Conservation (phyloP, 2,888 invertebrate genomes). For the Mythimna lalbum region DNA sequence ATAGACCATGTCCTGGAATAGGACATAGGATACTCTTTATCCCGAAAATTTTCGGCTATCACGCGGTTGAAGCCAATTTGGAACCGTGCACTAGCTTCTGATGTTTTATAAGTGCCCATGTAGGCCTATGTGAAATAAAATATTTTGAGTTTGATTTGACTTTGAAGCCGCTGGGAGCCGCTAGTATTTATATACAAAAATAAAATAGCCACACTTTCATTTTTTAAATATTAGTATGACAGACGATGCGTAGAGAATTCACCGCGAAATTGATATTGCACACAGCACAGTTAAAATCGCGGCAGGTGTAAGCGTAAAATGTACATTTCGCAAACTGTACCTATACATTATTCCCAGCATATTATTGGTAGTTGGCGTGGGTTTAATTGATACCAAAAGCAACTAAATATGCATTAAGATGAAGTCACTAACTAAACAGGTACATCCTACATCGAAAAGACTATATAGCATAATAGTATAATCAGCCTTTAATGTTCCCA, state of each 20-base stretch:
- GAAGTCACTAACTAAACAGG: slow-evolving; percentile 7
- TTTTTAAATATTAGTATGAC: slow-evolving; percentile 32
- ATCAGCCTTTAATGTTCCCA: too few species aligned
- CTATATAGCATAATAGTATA: too few species aligned
- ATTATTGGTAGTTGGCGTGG: background rate
- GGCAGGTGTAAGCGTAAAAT: slow-evolving; percentile 20
- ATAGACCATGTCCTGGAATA: too few species aligned
- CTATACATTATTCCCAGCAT: slow-evolving; percentile 8
- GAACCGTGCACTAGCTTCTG: too few species aligned
- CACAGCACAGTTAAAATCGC: slow-evolving; percentile 17
- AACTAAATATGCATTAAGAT: background rate
- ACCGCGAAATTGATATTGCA: slow-evolving; percentile 47
- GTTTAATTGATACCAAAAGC: background rate
- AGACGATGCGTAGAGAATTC: slow-evolving; percentile 37
- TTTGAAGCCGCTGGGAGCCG: too few species aligned
- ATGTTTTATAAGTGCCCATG: too few species aligned
- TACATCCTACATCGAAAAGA: background rate
- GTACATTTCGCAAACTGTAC: slow-evolving; percentile 18
- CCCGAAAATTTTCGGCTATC: too few species aligned
- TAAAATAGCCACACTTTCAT: slow-evolving; percentile 13
- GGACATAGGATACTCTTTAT: too few species aligned
- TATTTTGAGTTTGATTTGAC: too few species aligned
- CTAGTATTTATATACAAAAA: slow-evolving; percentile 1
- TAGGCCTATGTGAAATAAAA: too few species aligned
- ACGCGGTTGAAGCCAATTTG: too few species aligned